phyloP scores from a whole-genome alignment of 2,797 vertebrate genomes.

The Acipenser transmontanus region DNA sequence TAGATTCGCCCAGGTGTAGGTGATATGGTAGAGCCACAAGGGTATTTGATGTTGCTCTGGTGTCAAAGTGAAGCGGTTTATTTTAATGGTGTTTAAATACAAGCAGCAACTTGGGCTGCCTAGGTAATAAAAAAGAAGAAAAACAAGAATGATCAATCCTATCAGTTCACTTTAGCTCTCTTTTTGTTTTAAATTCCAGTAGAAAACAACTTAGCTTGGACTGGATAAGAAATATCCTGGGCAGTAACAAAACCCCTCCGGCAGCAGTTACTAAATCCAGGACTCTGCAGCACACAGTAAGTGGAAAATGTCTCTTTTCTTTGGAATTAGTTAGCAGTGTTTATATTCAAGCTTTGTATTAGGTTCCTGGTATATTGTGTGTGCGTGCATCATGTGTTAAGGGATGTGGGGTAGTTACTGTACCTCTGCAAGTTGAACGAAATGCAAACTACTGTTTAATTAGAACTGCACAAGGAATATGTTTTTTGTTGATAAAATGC shows the following conservation, averaged over 20 bases:
- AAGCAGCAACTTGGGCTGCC: conserved; percentile 35
- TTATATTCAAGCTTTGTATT: too few species aligned
- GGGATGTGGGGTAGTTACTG: too few species aligned
- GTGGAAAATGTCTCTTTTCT: conserved; percentile 39
- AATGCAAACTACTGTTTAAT: too few species aligned
- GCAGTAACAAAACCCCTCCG: neutral
- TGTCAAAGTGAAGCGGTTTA: conserved; percentile 54
- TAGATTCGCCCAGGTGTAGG: conserved; percentile 66
- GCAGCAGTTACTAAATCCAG: neutral
- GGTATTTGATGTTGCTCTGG: conserved; percentile 44
- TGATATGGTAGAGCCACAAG: conserved; percentile 54
- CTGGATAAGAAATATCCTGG: conserved; percentile 1
- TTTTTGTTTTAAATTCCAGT: conserved; percentile 15
- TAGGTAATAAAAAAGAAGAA: neutral
- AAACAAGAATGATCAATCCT: conserved; percentile 30
- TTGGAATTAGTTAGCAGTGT: too few species aligned
- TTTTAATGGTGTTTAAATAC: conserved; percentile 41
- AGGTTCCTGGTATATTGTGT: too few species aligned
- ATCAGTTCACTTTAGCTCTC: conserved; percentile 27
- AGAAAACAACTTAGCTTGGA: conserved; percentile 1
- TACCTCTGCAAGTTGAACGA: too few species aligned
- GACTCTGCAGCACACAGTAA: conserved; percentile 42
- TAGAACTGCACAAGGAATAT: too few species aligned
- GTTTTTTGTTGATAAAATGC: too few species aligned
- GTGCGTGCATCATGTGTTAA: too few species aligned